phyloP scores from a whole-genome alignment of 2,888 invertebrate genomes.

The Melinaea menophilus region DNA sequence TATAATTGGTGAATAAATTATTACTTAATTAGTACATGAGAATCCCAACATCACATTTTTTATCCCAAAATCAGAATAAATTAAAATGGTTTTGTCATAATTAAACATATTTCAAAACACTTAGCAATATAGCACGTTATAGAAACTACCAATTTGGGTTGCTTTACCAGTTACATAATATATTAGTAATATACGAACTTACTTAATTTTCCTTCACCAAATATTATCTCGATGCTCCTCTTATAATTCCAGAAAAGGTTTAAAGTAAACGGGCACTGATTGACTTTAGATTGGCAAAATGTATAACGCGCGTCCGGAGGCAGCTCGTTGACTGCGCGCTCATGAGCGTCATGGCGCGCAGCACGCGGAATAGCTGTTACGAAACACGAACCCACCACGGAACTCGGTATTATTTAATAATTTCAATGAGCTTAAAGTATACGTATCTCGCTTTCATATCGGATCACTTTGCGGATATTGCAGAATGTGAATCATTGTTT shows the following conservation, averaged over 20 bases:
- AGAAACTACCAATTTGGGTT: slow-evolving; percentile 30
- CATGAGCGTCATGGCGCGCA: slow-evolving; percentile 1
- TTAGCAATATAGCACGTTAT: slow-evolving; percentile 9
- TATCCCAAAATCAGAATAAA: no score
- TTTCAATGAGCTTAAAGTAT: slow-evolving; percentile 13
- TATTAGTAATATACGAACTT: slow-evolving; percentile 30
- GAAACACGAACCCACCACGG: slow-evolving; percentile 6
- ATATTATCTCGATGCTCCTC: neutral
- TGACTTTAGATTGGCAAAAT: neutral
- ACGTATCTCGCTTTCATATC: slow-evolving; percentile 11
- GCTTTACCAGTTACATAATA: slow-evolving; percentile 33
- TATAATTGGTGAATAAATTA: no score
- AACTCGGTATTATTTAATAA: slow-evolving; percentile 7
- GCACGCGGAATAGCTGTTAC: slow-evolving; percentile 8
- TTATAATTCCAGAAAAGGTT: neutral
- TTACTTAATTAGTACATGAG: no score
- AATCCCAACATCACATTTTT: no score
- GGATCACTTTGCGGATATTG: slow-evolving; percentile 10
- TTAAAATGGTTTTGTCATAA: no score
- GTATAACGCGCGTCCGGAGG: slow-evolving; percentile 18
- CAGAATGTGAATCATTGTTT: neutral
- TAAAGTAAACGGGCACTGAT: neutral
- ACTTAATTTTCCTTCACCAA: slow-evolving; percentile 8
- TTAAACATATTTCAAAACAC: no score
- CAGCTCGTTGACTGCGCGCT: slow-evolving; percentile 20